Evolutionary conservation across 2,888 invertebrate genomes (phyloP).

Genomic region (Rhopalosiphum nymphaeae): DNA sequence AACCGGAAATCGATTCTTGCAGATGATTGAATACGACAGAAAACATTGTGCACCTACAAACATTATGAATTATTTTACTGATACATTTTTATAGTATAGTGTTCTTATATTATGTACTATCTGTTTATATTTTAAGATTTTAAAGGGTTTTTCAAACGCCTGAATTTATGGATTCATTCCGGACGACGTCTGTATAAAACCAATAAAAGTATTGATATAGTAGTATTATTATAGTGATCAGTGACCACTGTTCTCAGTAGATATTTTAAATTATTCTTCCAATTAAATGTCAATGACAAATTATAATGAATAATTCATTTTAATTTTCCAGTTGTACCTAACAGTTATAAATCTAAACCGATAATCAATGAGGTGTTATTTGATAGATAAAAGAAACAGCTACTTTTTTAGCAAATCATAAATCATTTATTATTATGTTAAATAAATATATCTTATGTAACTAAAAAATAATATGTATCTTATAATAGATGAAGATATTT

Average conservation of each 20-base stretch:
- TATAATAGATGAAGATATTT: neutral
- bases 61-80: neutral
- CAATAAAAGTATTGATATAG: neutral
- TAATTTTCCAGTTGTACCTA: neutral
- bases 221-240: neutral
- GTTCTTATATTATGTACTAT: neutral
- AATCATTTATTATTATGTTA: too few relatives aligned
- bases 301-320: neutral
- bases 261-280: neutral
- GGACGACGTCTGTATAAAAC: neutral
- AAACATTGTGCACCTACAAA: neutral
- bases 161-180: neutral
- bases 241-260: neutral
- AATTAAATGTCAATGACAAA: neutral
- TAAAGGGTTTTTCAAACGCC: neutral
- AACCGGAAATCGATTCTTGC: conserved; percentile 40
- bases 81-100: neutral
- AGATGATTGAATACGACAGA: conserved; percentile 22
- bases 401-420: too few relatives aligned
- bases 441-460: neutral
- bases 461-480: neutral
- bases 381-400: too few relatives aligned
- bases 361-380: neutral
- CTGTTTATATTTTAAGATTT: neutral
- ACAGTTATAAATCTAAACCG: neutral